Conservation (phyloP, 2,797 vertebrate genomes). For the Tragopan temminckii region DNA sequence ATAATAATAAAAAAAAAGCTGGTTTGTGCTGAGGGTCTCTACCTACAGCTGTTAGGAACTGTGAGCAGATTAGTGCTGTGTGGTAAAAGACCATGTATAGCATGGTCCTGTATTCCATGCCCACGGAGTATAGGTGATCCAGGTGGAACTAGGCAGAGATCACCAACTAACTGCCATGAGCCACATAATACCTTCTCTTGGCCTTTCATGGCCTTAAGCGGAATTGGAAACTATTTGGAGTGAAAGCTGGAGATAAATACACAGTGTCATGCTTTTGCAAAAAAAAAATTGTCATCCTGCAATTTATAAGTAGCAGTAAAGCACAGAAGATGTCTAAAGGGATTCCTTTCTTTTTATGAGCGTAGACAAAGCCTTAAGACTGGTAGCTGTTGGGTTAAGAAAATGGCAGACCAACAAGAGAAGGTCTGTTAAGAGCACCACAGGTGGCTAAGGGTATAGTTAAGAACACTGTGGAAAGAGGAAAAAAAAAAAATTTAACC, state of each 20-base stretch:
- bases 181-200: not conserved
- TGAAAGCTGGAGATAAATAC: not conserved
- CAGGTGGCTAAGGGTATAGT: not conserved
- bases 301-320: not conserved
- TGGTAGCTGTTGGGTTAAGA: not conserved
- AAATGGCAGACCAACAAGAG: not conserved
- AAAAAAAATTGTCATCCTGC: not conserved
- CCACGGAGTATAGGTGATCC: not conserved
- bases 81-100: not conserved
- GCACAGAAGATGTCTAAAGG: not conserved
- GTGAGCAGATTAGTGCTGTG: not conserved
- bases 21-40: not conserved
- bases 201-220: not conserved
- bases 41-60: not conserved
- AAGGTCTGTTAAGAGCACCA: not conserved
- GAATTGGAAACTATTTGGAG: not conserved
- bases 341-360: not conserved
- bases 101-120: rapidly evolving
- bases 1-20: not conserved
- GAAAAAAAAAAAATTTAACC: rapidly evolving
- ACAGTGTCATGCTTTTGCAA: not conserved
- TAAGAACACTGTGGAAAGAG: not conserved
- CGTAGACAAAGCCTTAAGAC: not conserved
- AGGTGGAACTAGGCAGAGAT: not conserved
- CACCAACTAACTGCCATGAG: not conserved